phyloP scores from a whole-genome alignment of 2,888 invertebrate genomes.

The Plemyria rubiginata region DNA sequence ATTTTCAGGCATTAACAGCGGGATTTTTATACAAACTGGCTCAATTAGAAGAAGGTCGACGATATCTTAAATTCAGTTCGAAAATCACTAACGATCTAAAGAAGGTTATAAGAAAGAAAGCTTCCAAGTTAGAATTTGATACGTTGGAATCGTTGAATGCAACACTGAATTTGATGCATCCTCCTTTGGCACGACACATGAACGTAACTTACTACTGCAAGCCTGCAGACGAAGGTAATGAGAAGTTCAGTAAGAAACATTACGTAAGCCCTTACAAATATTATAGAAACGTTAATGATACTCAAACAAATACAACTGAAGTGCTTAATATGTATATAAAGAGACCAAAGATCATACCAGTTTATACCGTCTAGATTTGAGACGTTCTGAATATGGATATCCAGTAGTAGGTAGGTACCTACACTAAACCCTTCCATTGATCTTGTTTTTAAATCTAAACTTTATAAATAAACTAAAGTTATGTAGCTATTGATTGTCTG shows the following conservation, averaged over 20 bases:
- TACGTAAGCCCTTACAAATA: conserved; percentile 40
- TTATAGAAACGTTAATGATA: conserved; percentile 30
- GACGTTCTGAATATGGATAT: conserved; percentile 32
- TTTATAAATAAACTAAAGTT: neutral
- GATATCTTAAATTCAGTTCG: conserved; percentile 70
- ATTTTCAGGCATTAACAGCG: conserved; percentile 66
- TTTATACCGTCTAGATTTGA: conserved; percentile 50
- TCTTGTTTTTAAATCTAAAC: neutral
- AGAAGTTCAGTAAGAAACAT: conserved; percentile 51
- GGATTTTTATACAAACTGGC: conserved; percentile 62
- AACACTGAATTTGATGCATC: conserved; percentile 59
- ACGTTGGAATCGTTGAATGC: conserved; percentile 58
- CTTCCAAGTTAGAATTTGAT: conserved; percentile 52
- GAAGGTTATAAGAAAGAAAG: conserved; percentile 62
- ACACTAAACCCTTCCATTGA: conserved; percentile 12
- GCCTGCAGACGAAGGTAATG: conserved; percentile 63
- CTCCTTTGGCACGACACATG: conserved; percentile 51
- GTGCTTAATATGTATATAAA: conserved; percentile 36
- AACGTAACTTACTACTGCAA: conserved; percentile 59
- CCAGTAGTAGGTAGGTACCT: conserved; percentile 43
- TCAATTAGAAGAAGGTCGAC: conserved; percentile 69
- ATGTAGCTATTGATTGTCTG: conserved; percentile 5
- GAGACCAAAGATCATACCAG: conserved; percentile 53
- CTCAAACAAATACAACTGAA: conserved; percentile 38
- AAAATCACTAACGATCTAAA: conserved; percentile 71